Conservation (phyloP, 1,140 invertebrate genomes). For the Elysia chlorotica region DNA sequence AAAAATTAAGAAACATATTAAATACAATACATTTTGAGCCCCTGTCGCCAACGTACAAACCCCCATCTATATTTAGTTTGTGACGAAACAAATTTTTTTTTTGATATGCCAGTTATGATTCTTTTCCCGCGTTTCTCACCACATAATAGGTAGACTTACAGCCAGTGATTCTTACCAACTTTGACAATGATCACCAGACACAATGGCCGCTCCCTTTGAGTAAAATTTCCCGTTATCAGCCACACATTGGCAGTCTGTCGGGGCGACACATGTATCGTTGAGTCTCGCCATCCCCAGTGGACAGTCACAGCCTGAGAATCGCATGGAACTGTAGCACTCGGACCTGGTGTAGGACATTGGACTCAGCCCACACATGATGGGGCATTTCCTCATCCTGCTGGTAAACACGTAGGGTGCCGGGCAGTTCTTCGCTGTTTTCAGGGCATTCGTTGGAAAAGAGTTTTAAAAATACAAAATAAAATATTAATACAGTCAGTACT, state of each 20-base stretch:
- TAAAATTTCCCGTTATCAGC: not conserved
- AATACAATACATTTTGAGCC: too few species aligned
- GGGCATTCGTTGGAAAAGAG: too few species aligned
- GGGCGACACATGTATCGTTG: slow-evolving; percentile 11
- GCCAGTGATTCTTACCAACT: not conserved
- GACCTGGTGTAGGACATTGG: not conserved
- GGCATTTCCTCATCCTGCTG: slow-evolving; percentile 8
- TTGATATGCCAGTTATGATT: too few species aligned
- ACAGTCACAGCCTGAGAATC: slow-evolving; percentile 1
- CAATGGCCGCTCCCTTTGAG: not conserved
- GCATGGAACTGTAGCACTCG: not conserved
- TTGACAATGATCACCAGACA: not conserved
- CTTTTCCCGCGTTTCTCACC: too few species aligned
- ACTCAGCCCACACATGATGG: not conserved
- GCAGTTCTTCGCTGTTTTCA: slow-evolving; percentile 5
- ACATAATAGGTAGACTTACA: too few species aligned
- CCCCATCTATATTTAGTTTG: too few species aligned
- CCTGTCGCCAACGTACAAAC: too few species aligned
- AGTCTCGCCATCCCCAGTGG: not conserved
- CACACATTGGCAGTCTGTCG: not conserved
- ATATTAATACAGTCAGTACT: too few species aligned
- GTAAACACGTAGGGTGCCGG: not conserved
- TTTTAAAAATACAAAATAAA: too few species aligned
- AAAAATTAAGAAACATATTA: too few species aligned
- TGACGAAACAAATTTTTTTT: too few species aligned